Evolutionary conservation across 2,888 invertebrate genomes (phyloP).

Genomic region (Agapostemon virescens): DNA sequence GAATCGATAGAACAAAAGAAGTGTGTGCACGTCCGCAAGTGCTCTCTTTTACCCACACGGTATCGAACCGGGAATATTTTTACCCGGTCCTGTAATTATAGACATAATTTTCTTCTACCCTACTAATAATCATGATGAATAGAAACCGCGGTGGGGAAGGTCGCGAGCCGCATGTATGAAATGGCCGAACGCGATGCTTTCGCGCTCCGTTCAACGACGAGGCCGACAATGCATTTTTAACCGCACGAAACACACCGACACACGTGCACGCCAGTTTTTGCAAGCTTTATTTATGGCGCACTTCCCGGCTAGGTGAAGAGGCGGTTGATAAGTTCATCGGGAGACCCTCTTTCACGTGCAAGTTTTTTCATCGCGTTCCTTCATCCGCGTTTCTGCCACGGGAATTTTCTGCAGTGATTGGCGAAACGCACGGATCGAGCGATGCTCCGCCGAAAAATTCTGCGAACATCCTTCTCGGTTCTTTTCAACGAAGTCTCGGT

Average conservation of each 20-base stretch:
- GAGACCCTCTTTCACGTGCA: not conserved
- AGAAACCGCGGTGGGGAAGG: constrained; percentile 48
- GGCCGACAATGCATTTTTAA: constrained; percentile 14
- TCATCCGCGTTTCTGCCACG: not conserved
- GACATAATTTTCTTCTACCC: constrained; percentile 49
- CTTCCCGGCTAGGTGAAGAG: not conserved
- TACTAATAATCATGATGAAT: constrained; percentile 58
- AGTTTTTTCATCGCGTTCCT: not conserved
- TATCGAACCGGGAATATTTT: constrained; percentile 54
- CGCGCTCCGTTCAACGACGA: constrained; percentile 13
- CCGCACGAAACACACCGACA: not conserved
- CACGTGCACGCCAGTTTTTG: not conserved
- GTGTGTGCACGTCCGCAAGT: constrained; percentile 32
- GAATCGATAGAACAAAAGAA: constrained; percentile 59
- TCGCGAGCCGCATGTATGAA: constrained; percentile 45
- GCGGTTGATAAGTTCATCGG: not conserved
- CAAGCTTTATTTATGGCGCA: not conserved
- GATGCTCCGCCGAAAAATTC: not conserved
- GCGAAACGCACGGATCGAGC: not conserved
- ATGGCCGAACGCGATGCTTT: constrained; percentile 18
- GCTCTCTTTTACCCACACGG: constrained; percentile 34
- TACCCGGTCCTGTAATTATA: constrained; percentile 55
- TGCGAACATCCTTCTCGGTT: not conserved
- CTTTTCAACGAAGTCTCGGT: not conserved
- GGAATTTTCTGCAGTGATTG: not conserved